Conservation (phyloP, 2,113 vertebrate species). For the Poecile atricapillus region DNA sequence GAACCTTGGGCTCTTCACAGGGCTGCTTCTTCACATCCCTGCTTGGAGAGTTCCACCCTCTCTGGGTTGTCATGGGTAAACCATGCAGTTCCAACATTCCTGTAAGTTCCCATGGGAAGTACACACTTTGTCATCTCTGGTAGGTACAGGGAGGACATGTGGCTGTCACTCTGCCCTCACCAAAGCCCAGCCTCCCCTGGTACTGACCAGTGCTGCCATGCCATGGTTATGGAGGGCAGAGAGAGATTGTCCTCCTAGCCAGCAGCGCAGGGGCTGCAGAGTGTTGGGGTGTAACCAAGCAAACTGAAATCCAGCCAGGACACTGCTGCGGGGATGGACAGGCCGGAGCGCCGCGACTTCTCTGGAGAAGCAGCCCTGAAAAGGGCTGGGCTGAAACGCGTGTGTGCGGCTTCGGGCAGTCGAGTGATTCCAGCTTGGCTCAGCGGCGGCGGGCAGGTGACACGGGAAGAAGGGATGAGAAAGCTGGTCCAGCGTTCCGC, state of each 20-base stretch:
- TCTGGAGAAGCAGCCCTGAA: too few relatives aligned
- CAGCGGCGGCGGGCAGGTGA: too few relatives aligned
- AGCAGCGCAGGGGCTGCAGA: rapidly evolving
- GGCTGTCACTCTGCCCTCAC: background rate
- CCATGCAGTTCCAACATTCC: background rate
- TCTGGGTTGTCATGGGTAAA: rapidly evolving
- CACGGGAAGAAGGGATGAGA: too few relatives aligned
- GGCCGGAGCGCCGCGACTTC: too few relatives aligned
- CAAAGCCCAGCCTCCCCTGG: rapidly evolving
- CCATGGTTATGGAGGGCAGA: background rate
- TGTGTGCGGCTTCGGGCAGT: too few relatives aligned
- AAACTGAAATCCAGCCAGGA: background rate
- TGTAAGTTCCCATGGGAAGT: background rate
- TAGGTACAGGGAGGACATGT: rapidly evolving
- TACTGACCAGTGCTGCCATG: background rate
- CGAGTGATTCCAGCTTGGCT: too few relatives aligned
- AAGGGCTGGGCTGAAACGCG: too few relatives aligned
- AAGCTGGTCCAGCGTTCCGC: too few relatives aligned
- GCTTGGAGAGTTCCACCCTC: background rate
- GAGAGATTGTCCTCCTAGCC: rapidly evolving
- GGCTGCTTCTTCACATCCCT: background rate
- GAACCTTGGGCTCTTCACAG: background rate
- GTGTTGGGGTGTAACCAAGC: background rate
- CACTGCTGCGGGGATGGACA: too few relatives aligned
- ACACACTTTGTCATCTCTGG: background rate